Conservation (phyloP, 2,888 invertebrate species). For the Clanis bilineata region DNA sequence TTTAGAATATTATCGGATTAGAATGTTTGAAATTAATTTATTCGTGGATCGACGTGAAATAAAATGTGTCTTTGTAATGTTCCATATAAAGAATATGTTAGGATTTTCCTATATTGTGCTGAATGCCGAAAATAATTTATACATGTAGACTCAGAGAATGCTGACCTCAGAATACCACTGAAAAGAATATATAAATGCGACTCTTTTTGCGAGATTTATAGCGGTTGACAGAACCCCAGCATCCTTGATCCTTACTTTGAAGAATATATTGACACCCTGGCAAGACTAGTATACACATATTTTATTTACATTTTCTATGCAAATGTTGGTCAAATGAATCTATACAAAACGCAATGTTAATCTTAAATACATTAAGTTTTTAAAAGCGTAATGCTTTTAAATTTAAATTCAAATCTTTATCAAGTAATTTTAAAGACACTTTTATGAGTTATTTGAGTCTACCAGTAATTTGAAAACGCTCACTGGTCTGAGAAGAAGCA, state of each 20-base stretch:
- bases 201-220: background rate
- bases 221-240: background rate
- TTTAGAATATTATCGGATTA: background rate
- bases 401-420: no score
- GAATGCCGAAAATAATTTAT: background rate
- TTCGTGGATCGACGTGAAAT: background rate
- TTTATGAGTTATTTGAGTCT: no score
- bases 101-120: background rate
- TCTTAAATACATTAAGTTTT: no score
- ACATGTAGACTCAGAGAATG: background rate
- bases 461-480: no score
- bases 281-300: background rate
- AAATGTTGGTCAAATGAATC: background rate
- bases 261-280: background rate
- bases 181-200: background rate
- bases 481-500: no score
- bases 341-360: background rate
- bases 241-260: no score
- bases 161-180: background rate
- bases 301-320: background rate
- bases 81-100: background rate
- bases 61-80: background rate
- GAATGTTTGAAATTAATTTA: background rate
- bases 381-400: no score
- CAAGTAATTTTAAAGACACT: no score